These are phyloP conservation scores for Trichogramma dendrolimi DNA, from an alignment of 2,888 invertebrate species.

Conservation along the genomic window DNA sequence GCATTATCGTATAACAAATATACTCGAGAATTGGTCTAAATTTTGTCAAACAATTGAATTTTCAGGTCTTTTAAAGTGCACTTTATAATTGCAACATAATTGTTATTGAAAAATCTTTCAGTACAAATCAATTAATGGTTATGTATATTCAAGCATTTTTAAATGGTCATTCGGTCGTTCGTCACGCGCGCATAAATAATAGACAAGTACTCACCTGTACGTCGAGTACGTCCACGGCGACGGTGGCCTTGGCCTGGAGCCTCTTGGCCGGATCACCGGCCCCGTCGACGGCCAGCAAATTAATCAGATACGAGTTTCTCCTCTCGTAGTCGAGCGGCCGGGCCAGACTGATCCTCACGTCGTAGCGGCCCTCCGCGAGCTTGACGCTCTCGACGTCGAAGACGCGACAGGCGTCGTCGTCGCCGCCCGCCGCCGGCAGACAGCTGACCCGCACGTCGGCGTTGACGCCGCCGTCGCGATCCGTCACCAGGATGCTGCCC, in stretches of 20 bases:
- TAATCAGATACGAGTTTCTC: conserved; percentile 68
- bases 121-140: no score
- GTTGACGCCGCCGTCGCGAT: conserved; percentile 70
- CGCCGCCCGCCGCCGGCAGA: conserved; percentile 57
- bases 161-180: no score
- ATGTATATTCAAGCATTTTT: no score
- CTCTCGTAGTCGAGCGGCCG: conserved; percentile 73
- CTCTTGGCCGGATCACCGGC: conserved; percentile 57
- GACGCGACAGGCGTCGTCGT: conserved; percentile 67
- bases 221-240: conserved; percentile 72
- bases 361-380: conserved; percentile 66
- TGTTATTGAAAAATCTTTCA: no score
- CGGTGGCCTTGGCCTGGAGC: conserved; percentile 65
- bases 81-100: no score
- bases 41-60: no score
- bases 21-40: no score
- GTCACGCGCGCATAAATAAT: no score
- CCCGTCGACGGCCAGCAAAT: conserved; percentile 64
- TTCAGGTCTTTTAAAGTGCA: no score
- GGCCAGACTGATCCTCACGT: conserved; percentile 65
- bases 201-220: conserved; percentile 57
- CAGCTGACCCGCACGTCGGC: conserved; percentile 67
- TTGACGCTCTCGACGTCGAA: conserved; percentile 65
- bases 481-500: conserved; percentile 62
- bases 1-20: no score